phyloP scores from a whole-genome alignment of 2,888 invertebrate species.

The Scrobipalpa atriplicella region DNA sequence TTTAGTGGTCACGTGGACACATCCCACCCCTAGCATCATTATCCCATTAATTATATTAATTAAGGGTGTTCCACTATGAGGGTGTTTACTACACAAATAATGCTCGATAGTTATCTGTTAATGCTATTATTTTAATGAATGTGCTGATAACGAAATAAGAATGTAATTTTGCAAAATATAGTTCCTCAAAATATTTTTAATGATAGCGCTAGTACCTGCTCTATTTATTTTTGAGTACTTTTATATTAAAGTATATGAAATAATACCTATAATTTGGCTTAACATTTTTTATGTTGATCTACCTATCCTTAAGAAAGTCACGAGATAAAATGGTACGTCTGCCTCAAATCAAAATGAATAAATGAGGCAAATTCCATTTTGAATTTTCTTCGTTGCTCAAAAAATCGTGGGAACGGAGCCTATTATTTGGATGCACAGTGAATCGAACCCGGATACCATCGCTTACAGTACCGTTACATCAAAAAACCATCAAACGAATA shows the following conservation, averaged over 20 bases:
- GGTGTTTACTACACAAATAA: constrained; percentile 4
- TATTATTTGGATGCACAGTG: neutral
- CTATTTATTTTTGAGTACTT: no score
- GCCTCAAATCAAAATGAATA: neutral
- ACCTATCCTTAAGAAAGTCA: no score
- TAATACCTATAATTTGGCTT: no score
- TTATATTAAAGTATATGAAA: no score
- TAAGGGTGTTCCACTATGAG: constrained; percentile 12
- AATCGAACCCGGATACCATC: constrained; percentile 19
- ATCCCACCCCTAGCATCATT: neutral
- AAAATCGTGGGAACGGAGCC: constrained; percentile 9
- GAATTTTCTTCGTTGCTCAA: neutral
- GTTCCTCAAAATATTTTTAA: neutral
- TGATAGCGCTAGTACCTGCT: no score
- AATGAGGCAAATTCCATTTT: neutral
- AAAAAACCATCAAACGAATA: constrained; percentile 17
- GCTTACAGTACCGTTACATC: constrained; percentile 19
- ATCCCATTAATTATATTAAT: neutral
- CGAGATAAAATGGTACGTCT: no score
- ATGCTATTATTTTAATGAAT: neutral
- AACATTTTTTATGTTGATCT: no score
- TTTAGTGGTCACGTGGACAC: neutral
- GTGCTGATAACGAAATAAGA: neutral
- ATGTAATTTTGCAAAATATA: neutral
- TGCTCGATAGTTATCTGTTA: neutral